Conservation (phyloP, 2,888 invertebrate genomes). For the Endomychus coccineus region DNA sequence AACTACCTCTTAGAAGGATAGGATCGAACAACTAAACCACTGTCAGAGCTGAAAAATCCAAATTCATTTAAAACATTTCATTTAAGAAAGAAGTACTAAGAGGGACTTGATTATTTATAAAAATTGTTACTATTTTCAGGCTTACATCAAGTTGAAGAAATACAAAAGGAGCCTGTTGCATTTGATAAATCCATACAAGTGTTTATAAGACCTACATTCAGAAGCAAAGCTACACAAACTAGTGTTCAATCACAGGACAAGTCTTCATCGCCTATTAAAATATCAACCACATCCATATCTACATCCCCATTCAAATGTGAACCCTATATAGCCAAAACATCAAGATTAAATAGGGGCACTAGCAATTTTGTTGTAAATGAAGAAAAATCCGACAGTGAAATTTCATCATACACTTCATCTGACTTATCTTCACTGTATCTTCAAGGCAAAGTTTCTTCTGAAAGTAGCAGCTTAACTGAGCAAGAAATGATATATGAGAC, state of each 20-base stretch:
- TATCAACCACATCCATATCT: conserved; percentile 3
- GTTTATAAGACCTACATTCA: conserved; percentile 6
- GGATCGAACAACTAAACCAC: too few species aligned
- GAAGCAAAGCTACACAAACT: conserved; percentile 12
- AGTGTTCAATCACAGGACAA: conserved; percentile 7
- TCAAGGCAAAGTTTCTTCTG: conserved; percentile 8
- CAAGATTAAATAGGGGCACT: conserved; percentile 8
- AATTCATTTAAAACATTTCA: too few species aligned
- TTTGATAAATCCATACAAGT: conserved; percentile 11
- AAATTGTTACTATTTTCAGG: too few species aligned
- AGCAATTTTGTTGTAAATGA: conserved; percentile 12
- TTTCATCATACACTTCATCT: conserved; percentile 7
- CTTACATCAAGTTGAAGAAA: too few species aligned
- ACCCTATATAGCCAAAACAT: conserved; percentile 5
- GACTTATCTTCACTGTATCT: conserved; percentile 5
- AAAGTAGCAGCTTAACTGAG: conserved; percentile 11
- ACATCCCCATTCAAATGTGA: conserved; percentile 12
- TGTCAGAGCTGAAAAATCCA: too few species aligned
- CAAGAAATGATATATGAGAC: conserved; percentile 12
- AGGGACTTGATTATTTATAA: too few species aligned
- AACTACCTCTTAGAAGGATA: too few species aligned
- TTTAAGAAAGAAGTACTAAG: too few species aligned
- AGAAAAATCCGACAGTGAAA: conserved; percentile 19
- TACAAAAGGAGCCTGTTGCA: too few species aligned
- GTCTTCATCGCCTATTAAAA: conserved; percentile 7